phyloP scores from a whole-genome alignment of 2,797 vertebrate genomes.

The Spheniscus humboldti region DNA sequence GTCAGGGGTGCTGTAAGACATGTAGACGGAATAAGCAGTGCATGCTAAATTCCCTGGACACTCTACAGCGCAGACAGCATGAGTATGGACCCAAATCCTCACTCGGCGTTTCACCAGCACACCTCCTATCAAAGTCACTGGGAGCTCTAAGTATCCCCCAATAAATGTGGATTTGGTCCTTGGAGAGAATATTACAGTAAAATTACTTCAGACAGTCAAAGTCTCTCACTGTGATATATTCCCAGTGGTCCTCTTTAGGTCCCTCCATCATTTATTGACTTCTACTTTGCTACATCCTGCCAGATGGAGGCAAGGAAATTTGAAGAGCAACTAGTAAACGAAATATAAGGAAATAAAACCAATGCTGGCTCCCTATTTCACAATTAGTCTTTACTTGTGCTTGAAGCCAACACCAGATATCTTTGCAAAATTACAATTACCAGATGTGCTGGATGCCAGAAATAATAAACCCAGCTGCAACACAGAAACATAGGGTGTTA shows the following conservation, averaged over 20 bases:
- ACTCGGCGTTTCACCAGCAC: not conserved
- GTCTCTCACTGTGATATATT: not conserved
- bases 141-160: not conserved
- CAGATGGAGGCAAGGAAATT: conserved; percentile 36
- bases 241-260: not conserved
- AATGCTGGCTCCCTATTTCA: not conserved
- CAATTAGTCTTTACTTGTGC: not conserved
- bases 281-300: not conserved
- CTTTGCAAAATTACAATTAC: conserved; percentile 8
- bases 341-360: conserved; percentile 9
- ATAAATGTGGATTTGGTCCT: not conserved
- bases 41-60: not conserved
- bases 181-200: not conserved
- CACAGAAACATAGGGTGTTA: not conserved
- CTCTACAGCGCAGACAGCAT: not conserved
- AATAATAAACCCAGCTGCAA: not conserved
- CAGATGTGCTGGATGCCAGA: not conserved
- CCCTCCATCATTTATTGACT: conserved; percentile 1
- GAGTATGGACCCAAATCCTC: not conserved
- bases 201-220: not conserved
- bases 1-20: not conserved
- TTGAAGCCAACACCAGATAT: not conserved
- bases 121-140: conserved; percentile 1
- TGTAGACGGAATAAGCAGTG: not conserved
- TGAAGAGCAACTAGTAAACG: not conserved